Evolutionary conservation across 2,797 vertebrate species (phyloP).

Genomic region (Chromis chromis): DNA sequence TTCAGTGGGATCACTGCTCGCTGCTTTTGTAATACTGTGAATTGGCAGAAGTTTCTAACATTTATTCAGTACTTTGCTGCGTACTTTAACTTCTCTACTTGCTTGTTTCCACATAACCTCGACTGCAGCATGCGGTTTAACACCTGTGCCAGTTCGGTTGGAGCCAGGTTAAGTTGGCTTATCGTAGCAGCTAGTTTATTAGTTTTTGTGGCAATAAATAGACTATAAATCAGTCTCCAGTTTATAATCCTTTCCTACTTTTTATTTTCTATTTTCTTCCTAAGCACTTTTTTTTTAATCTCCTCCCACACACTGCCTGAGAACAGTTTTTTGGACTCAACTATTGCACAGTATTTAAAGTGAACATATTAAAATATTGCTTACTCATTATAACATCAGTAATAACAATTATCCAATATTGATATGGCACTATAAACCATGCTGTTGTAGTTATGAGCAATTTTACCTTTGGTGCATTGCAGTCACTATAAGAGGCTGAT

Average conservation of each 20-base stretch:
- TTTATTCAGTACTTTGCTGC: fast-evolving
- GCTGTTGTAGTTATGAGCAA: background rate
- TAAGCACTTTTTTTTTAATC: background rate
- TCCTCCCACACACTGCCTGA: background rate
- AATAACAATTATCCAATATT: background rate
- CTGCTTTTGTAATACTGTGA: background rate
- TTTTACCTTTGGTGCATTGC: background rate
- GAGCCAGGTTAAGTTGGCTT: background rate
- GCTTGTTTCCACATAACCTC: slow-evolving; percentile 7
- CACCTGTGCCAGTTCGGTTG: background rate
- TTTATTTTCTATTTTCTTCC: background rate
- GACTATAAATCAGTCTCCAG: background rate
- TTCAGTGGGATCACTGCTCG: background rate
- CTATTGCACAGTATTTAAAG: background rate
- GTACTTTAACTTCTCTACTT: slow-evolving; percentile 5
- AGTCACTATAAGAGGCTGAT: background rate
- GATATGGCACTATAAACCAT: background rate
- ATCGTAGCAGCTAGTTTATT: background rate
- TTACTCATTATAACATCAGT: background rate
- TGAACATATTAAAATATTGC: background rate
- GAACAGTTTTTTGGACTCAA: background rate
- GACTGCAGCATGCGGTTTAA: slow-evolving; percentile 11
- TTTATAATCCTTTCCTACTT: background rate
- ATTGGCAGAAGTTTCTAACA: background rate
- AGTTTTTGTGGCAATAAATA: background rate